phyloP scores from a whole-genome alignment of 2,888 invertebrate species.

The Campoletis raptor region DNA sequence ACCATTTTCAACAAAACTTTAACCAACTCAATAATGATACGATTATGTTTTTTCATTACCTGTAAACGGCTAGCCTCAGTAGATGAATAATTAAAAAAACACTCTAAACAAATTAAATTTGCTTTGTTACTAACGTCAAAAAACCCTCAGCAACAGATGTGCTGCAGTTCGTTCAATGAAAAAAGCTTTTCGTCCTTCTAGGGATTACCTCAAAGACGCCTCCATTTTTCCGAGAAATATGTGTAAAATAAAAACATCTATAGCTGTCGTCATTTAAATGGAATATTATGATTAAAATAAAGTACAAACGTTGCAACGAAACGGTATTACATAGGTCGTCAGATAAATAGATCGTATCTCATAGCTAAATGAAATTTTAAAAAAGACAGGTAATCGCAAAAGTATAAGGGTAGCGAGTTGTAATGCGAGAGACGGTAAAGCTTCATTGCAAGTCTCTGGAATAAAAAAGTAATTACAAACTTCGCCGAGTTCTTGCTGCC shows the following conservation, averaged over 20 bases:
- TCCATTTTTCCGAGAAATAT: neutral
- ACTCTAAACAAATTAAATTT: neutral
- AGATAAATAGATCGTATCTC: slow-evolving; percentile 2
- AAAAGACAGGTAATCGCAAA: slow-evolving; percentile 53
- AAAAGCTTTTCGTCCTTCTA: neutral
- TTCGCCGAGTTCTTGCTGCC: slow-evolving; percentile 57
- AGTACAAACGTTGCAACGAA: neutral
- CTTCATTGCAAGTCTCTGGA: slow-evolving; percentile 67
- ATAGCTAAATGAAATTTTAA: slow-evolving; percentile 38
- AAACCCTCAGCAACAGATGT: neutral
- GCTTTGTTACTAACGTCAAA: neutral
- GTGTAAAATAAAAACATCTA: neutral
- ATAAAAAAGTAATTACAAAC: slow-evolving; percentile 73
- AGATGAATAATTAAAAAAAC: neutral
- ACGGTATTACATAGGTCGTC: slow-evolving; percentile 2
- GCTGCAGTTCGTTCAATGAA: neutral
- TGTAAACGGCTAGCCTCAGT: neutral
- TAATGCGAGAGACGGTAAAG: slow-evolving; percentile 62
- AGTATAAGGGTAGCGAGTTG: slow-evolving; percentile 63
- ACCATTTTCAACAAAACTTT: slow-evolving; percentile 9
- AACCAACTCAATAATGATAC: neutral
- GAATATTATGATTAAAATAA: slow-evolving; percentile 32
- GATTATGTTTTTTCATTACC: neutral
- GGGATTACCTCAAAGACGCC: neutral
- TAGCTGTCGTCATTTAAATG: slow-evolving; percentile 23